Evolutionary conservation across 2,797 vertebrate genomes (phyloP).

Genomic region (Acomys russatus): DNA sequence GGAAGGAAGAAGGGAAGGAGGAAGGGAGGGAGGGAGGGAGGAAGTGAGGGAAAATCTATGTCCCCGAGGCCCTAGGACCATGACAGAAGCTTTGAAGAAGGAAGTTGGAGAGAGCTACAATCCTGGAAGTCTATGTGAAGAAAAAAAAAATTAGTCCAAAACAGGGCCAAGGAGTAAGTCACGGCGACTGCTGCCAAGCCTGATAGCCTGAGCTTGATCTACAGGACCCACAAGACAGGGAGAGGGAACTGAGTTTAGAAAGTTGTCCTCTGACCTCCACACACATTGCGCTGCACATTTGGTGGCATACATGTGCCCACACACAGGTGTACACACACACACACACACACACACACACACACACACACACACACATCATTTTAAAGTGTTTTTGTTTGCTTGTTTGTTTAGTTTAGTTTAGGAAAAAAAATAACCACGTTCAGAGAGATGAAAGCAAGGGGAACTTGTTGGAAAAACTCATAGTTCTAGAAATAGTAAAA

Average conservation of each 20-base stretch:
- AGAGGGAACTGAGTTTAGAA: not conserved
- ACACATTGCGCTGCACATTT: not conserved
- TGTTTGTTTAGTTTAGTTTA: not conserved
- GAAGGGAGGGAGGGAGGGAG: rapidly evolving
- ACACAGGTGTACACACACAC: not conserved
- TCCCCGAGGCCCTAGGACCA: rapidly evolving
- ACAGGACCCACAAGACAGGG: not conserved
- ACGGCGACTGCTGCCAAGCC: too few relatives aligned
- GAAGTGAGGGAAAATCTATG: not conserved
- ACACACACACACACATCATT: not conserved
- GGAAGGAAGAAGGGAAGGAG: too few relatives aligned
- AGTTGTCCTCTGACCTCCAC: not conserved
- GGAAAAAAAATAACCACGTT: not conserved
- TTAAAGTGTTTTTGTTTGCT: not conserved
- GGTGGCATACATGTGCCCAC: not conserved
- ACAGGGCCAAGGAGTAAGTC: too few relatives aligned
- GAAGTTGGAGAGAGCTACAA: rapidly evolving
- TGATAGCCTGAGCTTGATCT: not conserved
- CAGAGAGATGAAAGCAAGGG: not conserved
- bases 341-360: not conserved
- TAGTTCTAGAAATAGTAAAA: not conserved
- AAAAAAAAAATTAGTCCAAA: not conserved
- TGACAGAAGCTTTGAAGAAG: not conserved
- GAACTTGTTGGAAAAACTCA: not conserved
- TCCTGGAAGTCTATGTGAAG: not conserved